A percentile compares a stretch with the other conserved stretches of the same genome.
phyloP scores from a whole-genome alignment of 2,797 vertebrate genomes.

The Cheirogaleus major region DNA sequence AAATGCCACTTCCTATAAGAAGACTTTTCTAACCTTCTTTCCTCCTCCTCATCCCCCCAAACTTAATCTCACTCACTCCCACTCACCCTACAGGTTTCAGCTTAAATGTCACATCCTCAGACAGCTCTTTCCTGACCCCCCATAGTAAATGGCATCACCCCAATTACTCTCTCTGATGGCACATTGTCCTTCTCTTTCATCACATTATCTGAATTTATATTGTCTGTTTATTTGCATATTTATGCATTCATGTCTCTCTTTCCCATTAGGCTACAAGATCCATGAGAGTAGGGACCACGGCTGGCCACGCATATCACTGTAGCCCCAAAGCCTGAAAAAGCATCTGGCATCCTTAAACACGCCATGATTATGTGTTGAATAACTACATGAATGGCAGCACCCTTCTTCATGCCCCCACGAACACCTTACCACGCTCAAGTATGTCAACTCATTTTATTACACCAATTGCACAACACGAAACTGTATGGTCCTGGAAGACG shows the following conservation, averaged over 20 bases:
- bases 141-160: neutral
- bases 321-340: neutral
- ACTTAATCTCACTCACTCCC: slow-evolving; percentile 5
- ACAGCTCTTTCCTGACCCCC: slow-evolving; percentile 36
- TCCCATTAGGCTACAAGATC: neutral
- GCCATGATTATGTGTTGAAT: neutral
- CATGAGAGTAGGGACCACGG: neutral
- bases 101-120: slow-evolving; percentile 42
- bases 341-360: neutral
- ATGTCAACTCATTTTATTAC: neutral
- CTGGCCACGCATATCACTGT: neutral
- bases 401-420: neutral
- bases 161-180: neutral
- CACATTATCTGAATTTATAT: neutral
- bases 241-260: neutral
- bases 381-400: neutral
- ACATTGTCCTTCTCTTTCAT: neutral
- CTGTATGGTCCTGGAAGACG: neutral
- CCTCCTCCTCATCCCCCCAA: neutral
- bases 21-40: slow-evolving; percentile 53
- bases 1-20: slow-evolving; percentile 30
- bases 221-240: neutral
- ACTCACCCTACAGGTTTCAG: slow-evolving; percentile 38
- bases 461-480: neutral
- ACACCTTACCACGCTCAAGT: neutral